phyloP scores from a whole-genome alignment of 2,888 invertebrate species.

The Amaurobius ferox region DNA sequence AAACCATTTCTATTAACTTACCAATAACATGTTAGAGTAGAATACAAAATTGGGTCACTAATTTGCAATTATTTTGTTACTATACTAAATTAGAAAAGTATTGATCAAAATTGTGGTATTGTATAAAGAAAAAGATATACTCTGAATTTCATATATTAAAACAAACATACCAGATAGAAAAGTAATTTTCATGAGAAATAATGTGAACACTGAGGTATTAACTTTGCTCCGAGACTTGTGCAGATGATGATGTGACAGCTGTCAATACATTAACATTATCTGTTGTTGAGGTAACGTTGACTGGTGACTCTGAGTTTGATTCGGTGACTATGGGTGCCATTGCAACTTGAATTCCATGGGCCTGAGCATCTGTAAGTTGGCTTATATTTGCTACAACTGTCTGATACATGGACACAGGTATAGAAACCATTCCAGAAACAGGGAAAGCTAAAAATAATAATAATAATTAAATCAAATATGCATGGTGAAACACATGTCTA shows the following conservation, averaged over 20 bases:
- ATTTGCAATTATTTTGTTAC: no score
- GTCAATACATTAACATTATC: slow-evolving; percentile 66
- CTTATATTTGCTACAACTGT: slow-evolving; percentile 87
- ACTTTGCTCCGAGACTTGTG: slow-evolving; percentile 64
- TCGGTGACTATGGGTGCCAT: slow-evolving; percentile 77
- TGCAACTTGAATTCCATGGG: slow-evolving; percentile 75
- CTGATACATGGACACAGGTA: slow-evolving; percentile 97
- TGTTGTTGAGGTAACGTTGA: slow-evolving; percentile 61
- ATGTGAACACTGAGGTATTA: slow-evolving; percentile 52
- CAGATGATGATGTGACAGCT: slow-evolving; percentile 62
- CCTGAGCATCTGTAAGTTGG: slow-evolving; percentile 73
- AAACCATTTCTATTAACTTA: no score
- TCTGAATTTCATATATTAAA: no score
- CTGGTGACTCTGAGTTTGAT: slow-evolving; percentile 70
- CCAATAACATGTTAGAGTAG: no score
- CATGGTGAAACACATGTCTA: not conserved
- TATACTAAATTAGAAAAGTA: no score
- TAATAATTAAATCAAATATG: no score
- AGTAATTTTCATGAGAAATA: slow-evolving; percentile 34
- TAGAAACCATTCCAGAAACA: slow-evolving; percentile 95
- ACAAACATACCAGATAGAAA: no score
- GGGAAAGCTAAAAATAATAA: slow-evolving; percentile 74
- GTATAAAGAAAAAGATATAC: no score
- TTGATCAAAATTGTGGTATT: no score
- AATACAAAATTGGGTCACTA: no score